Evolutionary conservation across 2,113 vertebrate species (phyloP).

Genomic region (Monopterus albus): DNA sequence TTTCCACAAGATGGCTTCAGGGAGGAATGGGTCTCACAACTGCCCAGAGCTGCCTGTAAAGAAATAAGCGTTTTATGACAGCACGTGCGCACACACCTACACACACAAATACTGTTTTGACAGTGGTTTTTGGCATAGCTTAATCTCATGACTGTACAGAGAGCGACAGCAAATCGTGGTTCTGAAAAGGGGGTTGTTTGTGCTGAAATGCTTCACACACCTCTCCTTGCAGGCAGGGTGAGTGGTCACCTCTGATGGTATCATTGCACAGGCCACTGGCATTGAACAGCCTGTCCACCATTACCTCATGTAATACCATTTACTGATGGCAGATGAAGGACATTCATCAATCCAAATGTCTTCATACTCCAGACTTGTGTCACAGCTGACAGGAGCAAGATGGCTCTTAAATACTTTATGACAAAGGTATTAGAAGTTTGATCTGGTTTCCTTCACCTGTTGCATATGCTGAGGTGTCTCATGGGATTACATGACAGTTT

Average conservation of each 20-base stretch:
- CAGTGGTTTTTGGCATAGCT: slow-evolving; percentile 68
- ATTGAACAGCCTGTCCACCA: slow-evolving; percentile 26
- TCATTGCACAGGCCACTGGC: slow-evolving; percentile 27
- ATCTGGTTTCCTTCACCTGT: slow-evolving; percentile 10
- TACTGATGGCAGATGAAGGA: slow-evolving; percentile 40
- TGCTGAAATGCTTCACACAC: slow-evolving; percentile 28
- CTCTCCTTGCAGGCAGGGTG: slow-evolving; percentile 18
- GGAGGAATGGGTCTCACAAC: slow-evolving; percentile 53
- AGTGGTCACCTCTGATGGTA: slow-evolving; percentile 53
- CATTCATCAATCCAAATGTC: slow-evolving; percentile 57
- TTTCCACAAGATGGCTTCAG: slow-evolving; percentile 62
- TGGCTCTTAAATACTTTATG: slow-evolving; percentile 48
- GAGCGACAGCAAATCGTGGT: slow-evolving; percentile 35
- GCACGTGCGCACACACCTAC: slow-evolving; percentile 9
- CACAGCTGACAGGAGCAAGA: slow-evolving; percentile 43
- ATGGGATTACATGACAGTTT: neutral
- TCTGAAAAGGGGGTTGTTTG: slow-evolving; percentile 58
- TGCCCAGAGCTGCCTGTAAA: slow-evolving; percentile 54
- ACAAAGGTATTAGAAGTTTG: slow-evolving; percentile 1
- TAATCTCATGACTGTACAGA: slow-evolving; percentile 66
- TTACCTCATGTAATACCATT: slow-evolving; percentile 45
- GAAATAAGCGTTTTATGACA: slow-evolving; percentile 57
- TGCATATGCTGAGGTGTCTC: slow-evolving; percentile 4
- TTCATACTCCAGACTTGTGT: slow-evolving; percentile 44
- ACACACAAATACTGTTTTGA: slow-evolving; percentile 62